Base-by-base conservation (phyloP, 1,140 invertebrate species). In the Thereuonema tuberculata region DNA sequence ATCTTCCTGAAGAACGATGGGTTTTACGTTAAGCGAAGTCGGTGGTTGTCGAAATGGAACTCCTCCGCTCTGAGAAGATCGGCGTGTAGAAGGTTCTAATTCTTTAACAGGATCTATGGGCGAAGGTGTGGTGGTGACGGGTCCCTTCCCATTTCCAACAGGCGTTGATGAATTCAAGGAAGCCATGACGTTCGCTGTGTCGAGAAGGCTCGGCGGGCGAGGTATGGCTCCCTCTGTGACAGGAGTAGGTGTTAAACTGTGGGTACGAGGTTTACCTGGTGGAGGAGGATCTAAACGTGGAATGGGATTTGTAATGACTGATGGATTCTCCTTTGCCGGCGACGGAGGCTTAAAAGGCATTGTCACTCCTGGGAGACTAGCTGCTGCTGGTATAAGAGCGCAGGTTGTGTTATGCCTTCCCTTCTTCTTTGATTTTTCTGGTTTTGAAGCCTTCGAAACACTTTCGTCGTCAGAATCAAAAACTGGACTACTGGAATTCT, bases 381-480 rank as follows among this genome's bases (percentile, higher is more conserved):
- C n/a, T 67, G 68, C 57, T 71, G 71, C 49, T 64, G 60, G 23
- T 62, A 37, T 61, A 66, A 43, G 66, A 67, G 24, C 53, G 5
- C 74, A 70, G 46, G 25, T 55, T 17, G 47, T 60, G 63, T 58
- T 53, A 56, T 37, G 59, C 48, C 43, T 48, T 9, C 59, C 53
- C 14, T 48, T 27, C 25, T 55, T 60, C 54, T 53, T 48, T 12
- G 55, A 55, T 15, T 55, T 46, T 31, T 55, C 54, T 26, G 52
- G 61, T 60, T 60, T 48, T 47, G 67, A 68, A 28, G 69, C 68
- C 55, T 63, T 62, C 59, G 59, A 85, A 88, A 62, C 90, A 87
- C 67, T 70, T 37, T 81, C 79, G 50, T 96, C 92, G 72, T 97
- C 93, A 0, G 93, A 96, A 63, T 96, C 93, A 72, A 96, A 96